Evolutionary conservation across 2,888 invertebrate species (phyloP).

Genomic region (Gisinianus flammeolus): DNA sequence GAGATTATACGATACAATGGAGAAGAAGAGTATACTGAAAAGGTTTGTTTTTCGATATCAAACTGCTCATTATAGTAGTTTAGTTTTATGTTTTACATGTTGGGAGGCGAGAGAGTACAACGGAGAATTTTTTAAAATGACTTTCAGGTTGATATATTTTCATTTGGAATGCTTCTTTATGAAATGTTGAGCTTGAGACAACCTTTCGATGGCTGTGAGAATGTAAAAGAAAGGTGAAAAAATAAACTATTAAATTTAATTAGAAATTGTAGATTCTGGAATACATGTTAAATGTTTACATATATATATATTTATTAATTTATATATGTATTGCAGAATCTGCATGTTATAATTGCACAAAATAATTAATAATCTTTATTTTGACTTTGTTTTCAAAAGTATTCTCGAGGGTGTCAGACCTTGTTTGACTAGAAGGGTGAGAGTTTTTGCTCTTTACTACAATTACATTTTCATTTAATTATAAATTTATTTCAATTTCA

Average conservation of each 20-base stretch:
- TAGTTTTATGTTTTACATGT: not conserved
- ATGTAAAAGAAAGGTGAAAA: slow-evolving; percentile 96
- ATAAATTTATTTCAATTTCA: slow-evolving; percentile 1
- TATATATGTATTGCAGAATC: too few relatives aligned
- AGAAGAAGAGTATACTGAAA: slow-evolving; percentile 98
- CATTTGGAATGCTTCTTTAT: slow-evolving; percentile 98
- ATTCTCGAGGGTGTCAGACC: slow-evolving; percentile 94
- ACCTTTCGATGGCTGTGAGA: slow-evolving; percentile 95
- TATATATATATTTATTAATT: too few relatives aligned
- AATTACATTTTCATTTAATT: not conserved
- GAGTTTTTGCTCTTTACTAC: slow-evolving; percentile 41
- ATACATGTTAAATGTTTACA: too few relatives aligned
- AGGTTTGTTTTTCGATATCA: slow-evolving; percentile 66
- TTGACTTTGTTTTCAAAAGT: too few relatives aligned
- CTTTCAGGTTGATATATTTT: slow-evolving; percentile 90
- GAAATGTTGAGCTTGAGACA: slow-evolving; percentile 90
- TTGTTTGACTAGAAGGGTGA: slow-evolving; percentile 79
- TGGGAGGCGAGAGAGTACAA: not conserved
- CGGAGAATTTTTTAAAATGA: not conserved
- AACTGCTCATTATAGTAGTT: not conserved
- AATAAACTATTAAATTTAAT: too few relatives aligned
- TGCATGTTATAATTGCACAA: too few relatives aligned
- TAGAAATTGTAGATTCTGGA: too few relatives aligned
- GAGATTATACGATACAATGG: slow-evolving; percentile 98
- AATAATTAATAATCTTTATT: too few relatives aligned